Evolutionary conservation across 2,888 invertebrate genomes (phyloP).

Genomic region (Tanypteryx hageni): DNA sequence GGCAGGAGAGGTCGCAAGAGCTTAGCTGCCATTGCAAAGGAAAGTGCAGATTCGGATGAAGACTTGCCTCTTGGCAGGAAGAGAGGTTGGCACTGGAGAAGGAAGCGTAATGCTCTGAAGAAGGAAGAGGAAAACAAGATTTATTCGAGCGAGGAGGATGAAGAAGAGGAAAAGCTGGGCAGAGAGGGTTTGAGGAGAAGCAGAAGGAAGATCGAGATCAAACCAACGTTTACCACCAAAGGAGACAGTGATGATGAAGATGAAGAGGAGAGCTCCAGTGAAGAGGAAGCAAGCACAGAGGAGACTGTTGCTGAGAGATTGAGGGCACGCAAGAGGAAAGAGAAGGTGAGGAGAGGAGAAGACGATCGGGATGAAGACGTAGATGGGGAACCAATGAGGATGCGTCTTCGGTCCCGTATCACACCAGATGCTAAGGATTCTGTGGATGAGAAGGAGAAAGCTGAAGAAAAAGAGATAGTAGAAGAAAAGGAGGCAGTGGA

Average conservation of each 20-base stretch:
- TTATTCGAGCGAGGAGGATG: conserved; percentile 72
- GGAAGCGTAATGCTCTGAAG: conserved; percentile 45
- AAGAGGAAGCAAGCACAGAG: conserved; percentile 71
- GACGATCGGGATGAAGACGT: conserved; percentile 69
- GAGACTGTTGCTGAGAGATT: conserved; percentile 73
- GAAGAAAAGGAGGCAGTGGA: conserved; percentile 32
- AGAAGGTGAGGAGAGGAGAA: conserved; percentile 68
- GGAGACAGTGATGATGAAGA: too few relatives aligned
- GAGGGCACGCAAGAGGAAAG: conserved; percentile 72
- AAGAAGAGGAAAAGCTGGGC: conserved; percentile 72
- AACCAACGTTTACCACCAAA: too few relatives aligned
- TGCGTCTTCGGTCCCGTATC: conserved; percentile 69
- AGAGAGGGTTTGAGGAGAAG: conserved; percentile 73
- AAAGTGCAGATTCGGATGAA: conserved; percentile 76
- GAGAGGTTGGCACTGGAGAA: conserved; percentile 9
- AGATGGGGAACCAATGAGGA: conserved; percentile 73
- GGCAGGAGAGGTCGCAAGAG: neutral
- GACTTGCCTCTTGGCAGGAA: conserved; percentile 70
- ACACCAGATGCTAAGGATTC: conserved; percentile 70
- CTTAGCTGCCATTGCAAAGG: conserved; percentile 33
- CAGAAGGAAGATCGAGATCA: conserved; percentile 68
- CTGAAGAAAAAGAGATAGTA: neutral
- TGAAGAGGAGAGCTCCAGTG: conserved; percentile 68
- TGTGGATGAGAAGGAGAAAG: neutral
- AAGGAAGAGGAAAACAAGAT: conserved; percentile 74